Base-by-base conservation (phyloP, 2,888 invertebrate genomes). In the Pyrgus malvae region DNA sequence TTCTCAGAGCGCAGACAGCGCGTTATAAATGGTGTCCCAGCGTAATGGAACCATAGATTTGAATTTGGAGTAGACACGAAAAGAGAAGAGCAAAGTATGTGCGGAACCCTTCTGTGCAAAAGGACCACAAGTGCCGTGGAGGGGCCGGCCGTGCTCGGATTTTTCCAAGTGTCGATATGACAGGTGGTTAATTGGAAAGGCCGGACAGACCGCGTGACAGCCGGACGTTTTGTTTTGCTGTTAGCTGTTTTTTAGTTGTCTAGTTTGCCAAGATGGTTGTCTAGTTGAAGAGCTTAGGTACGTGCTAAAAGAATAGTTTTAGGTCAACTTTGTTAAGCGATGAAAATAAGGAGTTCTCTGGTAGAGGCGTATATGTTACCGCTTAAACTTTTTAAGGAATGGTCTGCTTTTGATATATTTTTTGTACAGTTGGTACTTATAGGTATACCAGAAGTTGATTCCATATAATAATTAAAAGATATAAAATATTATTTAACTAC, bases 161-260 rank as follows among this genome's bases (percentile, higher is more conserved):
- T 68, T 63, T 64, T 58, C 61, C 64, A 64, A 70, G 70, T 73
- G 70, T 69, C 69, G 67, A 62, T 64, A 62, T 78, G 77, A 76
- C 77, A 59, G 60, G 67, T 56, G 59, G 73, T 68, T 74, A 78
- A 74, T 78, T 74, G 76, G 70, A 74, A 73, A 68, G 69, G 70
- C 69, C 63, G 67, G 69, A 62, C 66, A 57, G 64, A 64, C 54
- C 60, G 19, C 14, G 23, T 56, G 58, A 53, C 58, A 55, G 44
- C 7, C 41, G 21, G 33, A 17, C 3, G 16, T 2, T 0, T 17
- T 27, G 12, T 35, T 44, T 51, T 37, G 21, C 44, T 42, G 44
- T 42, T 42, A 42, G 29, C 11, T 25, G 35, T 42, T 42, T 25
- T 12, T 8, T 25, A 23, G 14, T 19, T 25, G 17, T 17, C 42